Evolutionary conservation across 1,140 invertebrate species (phyloP).

Genomic region (Radopholus similis): DNA sequence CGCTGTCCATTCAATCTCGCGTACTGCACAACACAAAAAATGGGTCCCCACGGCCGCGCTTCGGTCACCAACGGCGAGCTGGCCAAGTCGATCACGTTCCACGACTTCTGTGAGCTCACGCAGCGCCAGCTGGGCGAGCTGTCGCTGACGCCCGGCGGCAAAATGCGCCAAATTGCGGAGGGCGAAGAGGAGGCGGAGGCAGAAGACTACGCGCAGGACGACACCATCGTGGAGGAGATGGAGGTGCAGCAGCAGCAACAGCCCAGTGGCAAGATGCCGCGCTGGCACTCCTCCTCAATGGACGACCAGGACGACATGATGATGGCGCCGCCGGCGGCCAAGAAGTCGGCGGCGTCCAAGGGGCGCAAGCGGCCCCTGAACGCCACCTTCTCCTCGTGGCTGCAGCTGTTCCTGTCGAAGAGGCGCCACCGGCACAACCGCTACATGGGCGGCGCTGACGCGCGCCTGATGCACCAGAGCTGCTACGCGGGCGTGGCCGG

Average conservation of each 20-base stretch:
- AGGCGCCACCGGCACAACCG: slow-evolving; percentile 8
- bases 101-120: slow-evolving; percentile 47
- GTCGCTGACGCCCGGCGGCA: not conserved
- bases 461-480: not conserved
- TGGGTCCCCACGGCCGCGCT: not conserved
- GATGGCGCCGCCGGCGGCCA: not conserved
- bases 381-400: slow-evolving; percentile 46
- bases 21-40: not conserved
- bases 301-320: not conserved
- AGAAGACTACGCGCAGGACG: slow-evolving; percentile 7
- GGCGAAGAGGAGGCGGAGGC: slow-evolving; percentile 29
- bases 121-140: slow-evolving; percentile 31
- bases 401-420: slow-evolving; percentile 46
- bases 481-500: not conserved
- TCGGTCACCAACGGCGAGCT: slow-evolving; percentile 16
- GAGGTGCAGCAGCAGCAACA: not conserved
- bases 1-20: not conserved
- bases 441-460: not conserved
- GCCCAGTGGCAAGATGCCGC: not conserved
- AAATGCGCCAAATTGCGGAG: not conserved
- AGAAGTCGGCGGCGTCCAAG: slow-evolving; percentile 1
- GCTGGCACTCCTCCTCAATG: not conserved
- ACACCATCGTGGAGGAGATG: not conserved
- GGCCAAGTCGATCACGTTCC: slow-evolving; percentile 53
- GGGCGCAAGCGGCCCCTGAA: slow-evolving; percentile 36